Evolutionary conservation across 2,113 vertebrate species (phyloP).

Genomic region (Gila orcuttii): DNA sequence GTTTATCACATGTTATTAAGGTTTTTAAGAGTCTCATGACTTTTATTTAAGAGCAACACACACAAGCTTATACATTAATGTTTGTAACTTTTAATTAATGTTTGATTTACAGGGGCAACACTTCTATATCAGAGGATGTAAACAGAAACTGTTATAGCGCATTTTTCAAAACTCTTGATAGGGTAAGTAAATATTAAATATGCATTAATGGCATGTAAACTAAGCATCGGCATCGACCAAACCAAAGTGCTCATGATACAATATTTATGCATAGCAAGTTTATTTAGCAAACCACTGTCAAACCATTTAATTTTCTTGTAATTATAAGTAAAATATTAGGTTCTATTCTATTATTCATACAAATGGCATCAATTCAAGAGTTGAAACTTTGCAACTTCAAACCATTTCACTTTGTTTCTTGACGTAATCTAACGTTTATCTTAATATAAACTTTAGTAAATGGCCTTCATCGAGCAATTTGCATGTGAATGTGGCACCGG

Average conservation of each 20-base stretch:
- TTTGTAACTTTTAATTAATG: background rate
- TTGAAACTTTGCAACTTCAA: background rate
- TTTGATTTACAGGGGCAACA: background rate
- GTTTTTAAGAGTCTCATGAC: constrained; percentile 33
- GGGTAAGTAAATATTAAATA: no score
- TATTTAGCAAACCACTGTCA: background rate
- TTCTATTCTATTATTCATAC: no score
- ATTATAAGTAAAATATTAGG: background rate
- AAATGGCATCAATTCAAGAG: background rate
- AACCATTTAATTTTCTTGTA: background rate
- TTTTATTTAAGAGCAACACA: constrained; percentile 1
- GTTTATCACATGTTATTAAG: constrained; percentile 52
- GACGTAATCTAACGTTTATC: background rate
- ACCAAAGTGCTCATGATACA: no score
- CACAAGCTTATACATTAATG: background rate
- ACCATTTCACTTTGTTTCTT: background rate
- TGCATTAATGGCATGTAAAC: no score
- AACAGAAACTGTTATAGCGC: background rate
- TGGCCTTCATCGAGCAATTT: constrained; percentile 12
- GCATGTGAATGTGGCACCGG: background rate
- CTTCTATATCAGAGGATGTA: background rate
- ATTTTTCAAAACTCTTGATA: background rate
- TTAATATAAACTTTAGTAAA: constrained; percentile 19
- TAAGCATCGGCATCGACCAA: no score
- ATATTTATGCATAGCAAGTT: no score